A percentile compares a stretch with the other conserved stretches of the same genome.
These are phyloP conservation scores for Oasisia sp. DNA, from an alignment of 2,888 invertebrate species.

Conservation along the genomic window DNA sequence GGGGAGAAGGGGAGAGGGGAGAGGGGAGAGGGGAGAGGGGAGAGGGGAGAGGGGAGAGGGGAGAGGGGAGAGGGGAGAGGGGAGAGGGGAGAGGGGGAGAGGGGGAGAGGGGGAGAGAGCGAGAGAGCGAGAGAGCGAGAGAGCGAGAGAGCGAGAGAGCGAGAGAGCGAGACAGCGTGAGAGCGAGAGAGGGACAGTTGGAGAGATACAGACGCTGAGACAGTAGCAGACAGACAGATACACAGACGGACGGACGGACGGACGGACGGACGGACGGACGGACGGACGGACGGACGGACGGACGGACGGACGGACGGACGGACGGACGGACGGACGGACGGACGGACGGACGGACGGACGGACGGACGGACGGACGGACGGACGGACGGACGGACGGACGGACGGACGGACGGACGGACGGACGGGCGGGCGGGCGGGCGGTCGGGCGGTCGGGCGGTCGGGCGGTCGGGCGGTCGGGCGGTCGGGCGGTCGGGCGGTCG, in stretches of 20 bases:
- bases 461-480: too few relatives aligned
- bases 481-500: neutral
- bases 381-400: neutral
- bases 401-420: neutral
- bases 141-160: conserved; percentile 21
- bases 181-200: neutral
- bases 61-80: neutral
- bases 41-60: neutral
- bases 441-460: neutral
- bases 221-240: neutral
- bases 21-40: conserved; percentile 26
- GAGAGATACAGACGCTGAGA: neutral
- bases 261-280: neutral
- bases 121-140: conserved; percentile 27
- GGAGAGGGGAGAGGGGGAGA: neutral
- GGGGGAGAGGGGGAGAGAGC: neutral
- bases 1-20: conserved; percentile 21
- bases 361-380: conserved; percentile 9
- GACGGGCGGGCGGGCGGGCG: too few relatives aligned
- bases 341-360: neutral
- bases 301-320: neutral
- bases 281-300: neutral
- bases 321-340: neutral
- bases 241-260: conserved; percentile 24
- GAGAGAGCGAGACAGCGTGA: neutral